Evolutionary conservation across 2,797 vertebrate genomes (phyloP), one percentile per base, ranked within the genome.

Genomic region (Betta splendens): DNA sequence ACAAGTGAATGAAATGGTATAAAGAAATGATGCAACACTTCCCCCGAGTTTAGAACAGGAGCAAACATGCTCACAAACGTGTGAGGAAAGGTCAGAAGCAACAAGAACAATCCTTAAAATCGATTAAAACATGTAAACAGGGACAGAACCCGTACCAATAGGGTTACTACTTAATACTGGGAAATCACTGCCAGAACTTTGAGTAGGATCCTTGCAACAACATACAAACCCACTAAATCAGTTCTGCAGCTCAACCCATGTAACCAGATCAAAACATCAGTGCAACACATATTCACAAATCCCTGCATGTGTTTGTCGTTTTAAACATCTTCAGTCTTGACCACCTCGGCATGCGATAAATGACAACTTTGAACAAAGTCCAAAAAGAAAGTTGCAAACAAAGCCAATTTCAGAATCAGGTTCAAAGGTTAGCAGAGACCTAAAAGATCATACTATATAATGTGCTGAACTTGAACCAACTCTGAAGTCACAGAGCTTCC

Each of bases 401-500:
- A 32, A 25, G 51, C 37, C 16, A 32, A 26, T 37, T 51, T 31
- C 43, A 58, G 21, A 35, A 10, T 15, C 20, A 28, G 7, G 61
- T 52, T 39, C 47, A 72, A 64, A 64, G 50, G 37, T 69, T 51
- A 53, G 9, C 8, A 54, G 39, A 18, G 13, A 9, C 23, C 12
- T 20, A 7, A 39, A 18, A 42, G 12, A 31, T 6, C 6, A 8
- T n/a, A 47, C 64, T 60, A 56, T 22, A 23, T 46, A 68, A 64
- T 31, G 33, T 5, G 25, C 4, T 56, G 25, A 60, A 43, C 25
- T 13, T 48, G 11, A 65, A 57, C 26, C n/a, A 31, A 12, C 10
- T 56, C 49, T 49, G 54, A 17, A 46, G 16, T 23, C 21, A 35
- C 29, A 50, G 5, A 28, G 17, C 61, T 25, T 36, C 37, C 25